A percentile compares a stretch with the other conserved stretches of the same genome.
Conservation (phyloP, 2,888 invertebrate genomes). For the Volucella zonaria region DNA sequence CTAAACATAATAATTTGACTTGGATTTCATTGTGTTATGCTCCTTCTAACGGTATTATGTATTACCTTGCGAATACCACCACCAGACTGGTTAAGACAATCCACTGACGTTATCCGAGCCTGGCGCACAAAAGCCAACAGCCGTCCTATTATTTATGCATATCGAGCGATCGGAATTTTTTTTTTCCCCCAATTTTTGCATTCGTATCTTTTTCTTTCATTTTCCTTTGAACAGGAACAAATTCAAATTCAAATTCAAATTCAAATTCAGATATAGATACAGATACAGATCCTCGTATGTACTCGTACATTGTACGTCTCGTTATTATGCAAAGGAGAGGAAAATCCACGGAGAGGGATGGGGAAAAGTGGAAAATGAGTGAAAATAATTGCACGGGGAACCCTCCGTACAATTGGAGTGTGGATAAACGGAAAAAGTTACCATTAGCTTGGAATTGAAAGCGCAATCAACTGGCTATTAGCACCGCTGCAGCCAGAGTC, state of each 20-base stretch:
- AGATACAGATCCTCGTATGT: not conserved
- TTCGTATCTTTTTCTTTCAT: too few relatives aligned
- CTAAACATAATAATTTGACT: slow-evolving; percentile 54
- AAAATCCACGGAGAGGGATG: slow-evolving; percentile 13
- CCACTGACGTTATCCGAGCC: slow-evolving; percentile 68
- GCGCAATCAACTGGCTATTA: slow-evolving; percentile 43
- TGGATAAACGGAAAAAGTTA: not conserved
- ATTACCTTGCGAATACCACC: slow-evolving; percentile 23
- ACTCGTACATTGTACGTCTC: not conserved
- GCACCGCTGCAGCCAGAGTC: not conserved
- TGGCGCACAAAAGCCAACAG: not conserved
- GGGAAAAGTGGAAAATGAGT: slow-evolving; percentile 16
- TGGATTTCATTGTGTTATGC: not conserved
- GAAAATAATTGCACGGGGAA: not conserved
- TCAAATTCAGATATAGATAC: not conserved
- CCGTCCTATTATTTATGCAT: slow-evolving; percentile 53
- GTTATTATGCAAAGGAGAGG: slow-evolving; percentile 68
- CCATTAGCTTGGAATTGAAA: slow-evolving; percentile 5
- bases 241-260: too few relatives aligned
- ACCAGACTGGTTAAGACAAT: slow-evolving; percentile 62
- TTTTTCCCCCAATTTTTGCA: too few relatives aligned
- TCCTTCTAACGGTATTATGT: slow-evolving; percentile 45
- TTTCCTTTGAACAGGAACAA: too few relatives aligned
- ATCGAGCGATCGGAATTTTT: slow-evolving; percentile 63
- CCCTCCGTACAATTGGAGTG: not conserved